Percentiles rank a stretch among this genome's conserved stretches.
Conservation (phyloP, 2,113 vertebrate species). For the Mugil cephalus region DNA sequence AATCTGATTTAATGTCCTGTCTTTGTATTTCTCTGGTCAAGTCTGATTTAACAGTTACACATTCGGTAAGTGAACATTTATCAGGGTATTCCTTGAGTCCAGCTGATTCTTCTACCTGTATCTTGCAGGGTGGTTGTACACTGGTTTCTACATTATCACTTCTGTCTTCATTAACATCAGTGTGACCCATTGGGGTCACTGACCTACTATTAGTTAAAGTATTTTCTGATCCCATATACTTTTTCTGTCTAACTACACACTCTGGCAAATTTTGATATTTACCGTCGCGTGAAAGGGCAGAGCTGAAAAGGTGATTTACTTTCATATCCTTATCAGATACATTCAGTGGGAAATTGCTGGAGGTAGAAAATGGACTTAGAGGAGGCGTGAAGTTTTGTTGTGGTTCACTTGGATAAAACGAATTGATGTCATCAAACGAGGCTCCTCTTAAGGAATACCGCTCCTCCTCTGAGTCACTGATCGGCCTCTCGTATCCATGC, state of each 20-base stretch:
- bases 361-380: conserved; percentile 16
- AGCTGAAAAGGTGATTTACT: conserved; percentile 18
- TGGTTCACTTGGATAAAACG: conserved; percentile 33
- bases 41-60: background rate
- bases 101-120: conserved; percentile 11
- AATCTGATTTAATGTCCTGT: background rate
- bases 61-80: conserved; percentile 7
- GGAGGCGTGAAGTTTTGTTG: background rate
- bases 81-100: conserved; percentile 10
- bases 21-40: conserved; percentile 6
- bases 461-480: conserved; percentile 76
- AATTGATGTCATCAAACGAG: conserved; percentile 19
- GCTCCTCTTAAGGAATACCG: conserved; percentile 22
- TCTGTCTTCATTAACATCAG: background rate
- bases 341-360: conserved; percentile 19
- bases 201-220: background rate
- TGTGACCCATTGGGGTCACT: conserved; percentile 4
- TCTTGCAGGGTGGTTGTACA: conserved; percentile 23
- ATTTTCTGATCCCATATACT: conserved; percentile 31
- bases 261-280: conserved; percentile 21
- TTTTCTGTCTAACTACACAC: conserved; percentile 1
- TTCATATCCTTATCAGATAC: conserved; percentile 7
- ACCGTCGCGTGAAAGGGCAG: background rate
- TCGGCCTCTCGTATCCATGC: conserved; percentile 45
- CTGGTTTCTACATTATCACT: conserved; percentile 23